Conservation (phyloP, 2,113 vertebrate genomes). For the Takifugu bimaculatus region DNA sequence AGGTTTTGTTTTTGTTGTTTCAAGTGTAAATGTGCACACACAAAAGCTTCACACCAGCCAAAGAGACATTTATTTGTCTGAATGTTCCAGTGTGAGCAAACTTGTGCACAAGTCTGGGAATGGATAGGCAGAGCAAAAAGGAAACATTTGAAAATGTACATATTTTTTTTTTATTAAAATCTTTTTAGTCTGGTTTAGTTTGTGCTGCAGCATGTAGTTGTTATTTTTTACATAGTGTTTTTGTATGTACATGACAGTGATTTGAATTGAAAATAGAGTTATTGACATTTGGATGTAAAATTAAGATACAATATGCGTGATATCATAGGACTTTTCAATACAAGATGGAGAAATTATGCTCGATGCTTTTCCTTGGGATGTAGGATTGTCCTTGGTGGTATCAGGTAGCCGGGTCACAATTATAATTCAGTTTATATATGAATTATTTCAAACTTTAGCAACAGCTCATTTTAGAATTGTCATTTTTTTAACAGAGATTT, state of each 20-base stretch:
- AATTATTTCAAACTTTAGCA: background rate
- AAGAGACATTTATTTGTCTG: slow-evolving; percentile 72
- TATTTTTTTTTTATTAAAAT: slow-evolving; percentile 62
- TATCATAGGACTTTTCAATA: slow-evolving; percentile 40
- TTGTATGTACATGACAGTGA: slow-evolving; percentile 64
- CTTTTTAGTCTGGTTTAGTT: slow-evolving; percentile 66
- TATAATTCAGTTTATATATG: slow-evolving; percentile 13
- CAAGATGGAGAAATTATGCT: slow-evolving; percentile 36
- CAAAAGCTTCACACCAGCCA: slow-evolving; percentile 74
- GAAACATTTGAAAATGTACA: slow-evolving; percentile 66
- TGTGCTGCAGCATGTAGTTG: slow-evolving; percentile 71
- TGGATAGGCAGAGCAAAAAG: slow-evolving; percentile 18
- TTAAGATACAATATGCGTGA: slow-evolving; percentile 56
- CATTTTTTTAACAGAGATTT: slow-evolving; percentile 5
- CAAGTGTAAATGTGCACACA: slow-evolving; percentile 47
- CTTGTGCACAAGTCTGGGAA: slow-evolving; percentile 49
- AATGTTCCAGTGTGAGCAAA: slow-evolving; percentile 61
- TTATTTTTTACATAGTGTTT: slow-evolving; percentile 65
- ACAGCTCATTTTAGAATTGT: background rate
- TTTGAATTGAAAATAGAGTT: slow-evolving; percentile 58
- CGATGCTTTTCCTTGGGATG: slow-evolving; percentile 22
- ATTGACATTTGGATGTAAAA: slow-evolving; percentile 66
- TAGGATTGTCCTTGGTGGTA: slow-evolving; percentile 6
- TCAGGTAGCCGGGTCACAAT: slow-evolving; percentile 10
- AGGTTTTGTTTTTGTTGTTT: slow-evolving; percentile 3